Evolutionary conservation across 2,797 vertebrate species (phyloP).

Genomic region (Coregonus ussuriensis): DNA sequence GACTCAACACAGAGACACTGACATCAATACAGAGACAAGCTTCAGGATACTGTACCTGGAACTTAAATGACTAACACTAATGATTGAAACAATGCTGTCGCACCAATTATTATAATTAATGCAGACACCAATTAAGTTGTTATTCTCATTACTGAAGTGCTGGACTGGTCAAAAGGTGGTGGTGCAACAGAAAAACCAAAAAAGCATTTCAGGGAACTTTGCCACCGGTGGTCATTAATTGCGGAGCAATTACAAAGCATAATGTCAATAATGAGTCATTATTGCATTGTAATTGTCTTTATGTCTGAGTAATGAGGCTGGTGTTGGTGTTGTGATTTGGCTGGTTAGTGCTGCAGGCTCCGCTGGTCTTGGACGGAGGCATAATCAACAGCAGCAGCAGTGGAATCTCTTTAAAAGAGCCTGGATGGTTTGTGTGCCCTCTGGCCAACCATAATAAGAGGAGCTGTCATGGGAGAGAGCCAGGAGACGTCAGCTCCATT

Average conservation of each 20-base stretch:
- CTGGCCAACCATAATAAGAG: slow-evolving; percentile 31
- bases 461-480: slow-evolving; percentile 30
- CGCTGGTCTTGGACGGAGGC: not conserved
- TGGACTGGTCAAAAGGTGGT: slow-evolving; percentile 23
- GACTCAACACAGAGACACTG: not conserved
- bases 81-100: not conserved
- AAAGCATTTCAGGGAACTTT: slow-evolving; percentile 21
- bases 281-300: slow-evolving; percentile 25
- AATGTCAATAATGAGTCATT: slow-evolving; percentile 39
- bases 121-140: slow-evolving; percentile 18
- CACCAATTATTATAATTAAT: too few species aligned
- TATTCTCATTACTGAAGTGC: slow-evolving; percentile 24
- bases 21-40: not conserved
- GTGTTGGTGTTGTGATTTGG: slow-evolving; percentile 24
- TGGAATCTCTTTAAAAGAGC: not conserved
- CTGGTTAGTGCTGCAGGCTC: slow-evolving; percentile 36
- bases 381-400: not conserved
- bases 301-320: slow-evolving; percentile 46
- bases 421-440: not conserved
- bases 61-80: not conserved
- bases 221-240: slow-evolving; percentile 24
- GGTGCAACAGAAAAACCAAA: slow-evolving; percentile 36
- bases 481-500: slow-evolving; percentile 34
- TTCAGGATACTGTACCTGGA: too few species aligned
- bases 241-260: slow-evolving; percentile 23